Conservation (phyloP, 1,140 invertebrate genomes). For the Eufriesea mexicana region DNA sequence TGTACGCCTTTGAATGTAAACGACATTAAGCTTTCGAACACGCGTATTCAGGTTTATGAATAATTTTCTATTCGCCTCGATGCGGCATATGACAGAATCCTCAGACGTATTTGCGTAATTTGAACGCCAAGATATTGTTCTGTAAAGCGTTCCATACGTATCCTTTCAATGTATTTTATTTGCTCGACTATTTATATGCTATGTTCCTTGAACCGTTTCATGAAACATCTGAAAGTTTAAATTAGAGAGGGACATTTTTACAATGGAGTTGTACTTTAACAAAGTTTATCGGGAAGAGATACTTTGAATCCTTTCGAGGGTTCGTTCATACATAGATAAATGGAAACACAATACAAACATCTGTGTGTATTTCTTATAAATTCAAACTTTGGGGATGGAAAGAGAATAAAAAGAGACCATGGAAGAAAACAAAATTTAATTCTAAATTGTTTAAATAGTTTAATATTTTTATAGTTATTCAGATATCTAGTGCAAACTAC, state of each 20-base stretch:
- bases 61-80: not conserved
- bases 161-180: not conserved
- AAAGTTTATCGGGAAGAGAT: not conserved
- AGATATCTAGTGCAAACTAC: no score
- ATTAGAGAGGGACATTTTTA: not conserved
- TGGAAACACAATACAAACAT: no score
- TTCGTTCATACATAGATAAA: no score
- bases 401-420: no score
- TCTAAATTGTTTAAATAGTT: not conserved
- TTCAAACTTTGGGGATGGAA: no score
- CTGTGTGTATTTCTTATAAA: no score
- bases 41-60: not conserved
- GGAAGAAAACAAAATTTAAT: not conserved
- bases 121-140: not conserved
- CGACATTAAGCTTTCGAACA: not conserved
- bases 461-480: no score
- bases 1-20: not conserved
- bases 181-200: not conserved
- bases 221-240: not conserved
- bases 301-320: not conserved
- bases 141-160: not conserved
- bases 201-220: not conserved
- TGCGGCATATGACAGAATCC: no score
- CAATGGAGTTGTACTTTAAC: not conserved
- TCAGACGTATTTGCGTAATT: conserved; percentile 9